phyloP scores from a whole-genome alignment of 2,888 invertebrate genomes.

The Microdon myrmicae region DNA sequence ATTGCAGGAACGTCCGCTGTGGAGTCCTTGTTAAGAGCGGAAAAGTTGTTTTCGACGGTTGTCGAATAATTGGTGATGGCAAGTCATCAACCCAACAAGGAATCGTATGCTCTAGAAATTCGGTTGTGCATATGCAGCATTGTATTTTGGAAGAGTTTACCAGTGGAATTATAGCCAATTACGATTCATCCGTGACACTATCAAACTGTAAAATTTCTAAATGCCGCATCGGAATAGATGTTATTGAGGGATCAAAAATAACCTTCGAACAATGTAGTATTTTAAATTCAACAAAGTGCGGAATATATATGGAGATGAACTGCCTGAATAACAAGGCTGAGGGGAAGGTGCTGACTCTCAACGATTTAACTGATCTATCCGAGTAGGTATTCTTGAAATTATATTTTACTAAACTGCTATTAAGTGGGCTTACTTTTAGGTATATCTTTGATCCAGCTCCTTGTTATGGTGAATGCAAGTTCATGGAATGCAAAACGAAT shows the following conservation, averaged over 20 bases:
- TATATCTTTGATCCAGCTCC: slow-evolving; percentile 19
- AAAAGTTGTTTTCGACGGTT: slow-evolving; percentile 67
- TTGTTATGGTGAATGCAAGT: slow-evolving; percentile 48
- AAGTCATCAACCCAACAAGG: slow-evolving; percentile 70
- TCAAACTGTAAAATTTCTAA: slow-evolving; percentile 58
- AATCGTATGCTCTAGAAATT: slow-evolving; percentile 67
- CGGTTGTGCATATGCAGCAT: slow-evolving; percentile 66
- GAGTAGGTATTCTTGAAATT: slow-evolving; percentile 31
- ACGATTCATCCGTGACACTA: slow-evolving; percentile 60
- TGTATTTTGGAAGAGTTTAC: slow-evolving; percentile 69
- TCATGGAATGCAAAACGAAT: slow-evolving; percentile 42
- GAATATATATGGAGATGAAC: slow-evolving; percentile 68
- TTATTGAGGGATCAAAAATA: slow-evolving; percentile 64
- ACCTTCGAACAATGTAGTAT: slow-evolving; percentile 67
- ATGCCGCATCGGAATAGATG: slow-evolving; percentile 59
- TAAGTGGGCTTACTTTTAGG: slow-evolving; percentile 3
- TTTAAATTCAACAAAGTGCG: slow-evolving; percentile 68
- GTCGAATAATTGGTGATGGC: slow-evolving; percentile 68
- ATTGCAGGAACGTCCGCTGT: slow-evolving; percentile 69
- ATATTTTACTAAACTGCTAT: neutral
- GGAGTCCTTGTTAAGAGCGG: slow-evolving; percentile 69
- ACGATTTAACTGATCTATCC: slow-evolving; percentile 38
- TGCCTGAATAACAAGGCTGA: slow-evolving; percentile 53
- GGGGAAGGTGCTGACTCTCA: slow-evolving; percentile 38
- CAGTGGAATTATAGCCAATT: slow-evolving; percentile 68